Evolutionary conservation across 2,888 invertebrate genomes (phyloP), one percentile per base, ranked within the genome.

Genomic region (Agapostemon virescens): DNA sequence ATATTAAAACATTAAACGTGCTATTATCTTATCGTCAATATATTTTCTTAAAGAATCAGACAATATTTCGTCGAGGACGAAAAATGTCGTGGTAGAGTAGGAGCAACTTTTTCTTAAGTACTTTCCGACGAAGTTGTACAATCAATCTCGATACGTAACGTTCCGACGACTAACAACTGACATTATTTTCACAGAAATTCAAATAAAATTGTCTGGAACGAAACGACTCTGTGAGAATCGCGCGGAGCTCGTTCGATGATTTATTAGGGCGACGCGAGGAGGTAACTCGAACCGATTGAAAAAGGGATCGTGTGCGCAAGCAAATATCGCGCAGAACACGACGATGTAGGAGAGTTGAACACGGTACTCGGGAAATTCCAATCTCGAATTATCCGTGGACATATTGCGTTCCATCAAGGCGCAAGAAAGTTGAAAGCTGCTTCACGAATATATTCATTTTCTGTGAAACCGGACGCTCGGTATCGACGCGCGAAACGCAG

Each of bases 321-420:
- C 61, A 64, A 71, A 68, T 61, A 77, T 70, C 49, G 71, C 40
- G 20, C 45, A 20, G 36, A 38, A 20, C 23, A 23, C 15, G 17
- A 45, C 42, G 40, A 17, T 26, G 26, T 26, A 67, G 23, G 49
- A 13, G 30, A 11, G 36, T 52, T 15, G 15, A 13, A 64, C 30
- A 55, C n/a, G 11, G 45, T 17, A 23, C 40, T 23, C 49, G 68
- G 36, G 71, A 68, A 74, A 81, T 78, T 72, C 69, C 72, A 78
- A 78, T 78, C 64, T 74, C 68, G 61, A 81, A 77, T 74, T 67
- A 78, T 81, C 45, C 78, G 26, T 5, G n/a, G 55, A 69, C 69
- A 67, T 66, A 72, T 71, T 66, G 72, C 55, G 64, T 67, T 75
- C 49, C 68, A 55, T 73, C 70, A 64, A 76, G 49, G 68, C 45